These are phyloP conservation scores for Euclidia mi DNA, from an alignment of 2,888 invertebrate species.

Conservation along the genomic window DNA sequence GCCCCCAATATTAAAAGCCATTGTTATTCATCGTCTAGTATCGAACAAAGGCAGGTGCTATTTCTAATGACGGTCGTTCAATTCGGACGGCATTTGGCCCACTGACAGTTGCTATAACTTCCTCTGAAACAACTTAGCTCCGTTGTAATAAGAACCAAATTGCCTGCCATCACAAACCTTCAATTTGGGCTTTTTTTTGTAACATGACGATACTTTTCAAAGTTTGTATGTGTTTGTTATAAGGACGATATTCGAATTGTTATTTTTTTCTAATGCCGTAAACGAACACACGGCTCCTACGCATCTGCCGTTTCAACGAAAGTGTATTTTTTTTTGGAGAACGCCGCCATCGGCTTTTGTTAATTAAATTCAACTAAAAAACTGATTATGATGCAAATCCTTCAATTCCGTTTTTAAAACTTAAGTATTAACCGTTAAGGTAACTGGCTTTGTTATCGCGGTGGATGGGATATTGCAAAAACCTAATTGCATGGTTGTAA, in stretches of 20 bases:
- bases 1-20: not conserved
- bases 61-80: constrained; percentile 67
- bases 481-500: not conserved
- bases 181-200: constrained; percentile 40
- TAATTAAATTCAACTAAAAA: constrained; percentile 30
- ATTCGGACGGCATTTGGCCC: constrained; percentile 67
- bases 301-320: constrained; percentile 63
- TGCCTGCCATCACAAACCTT: constrained; percentile 11
- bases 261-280: constrained; percentile 58
- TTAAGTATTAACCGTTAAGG: no score
- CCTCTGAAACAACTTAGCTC: constrained; percentile 26
- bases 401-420: constrained; percentile 1
- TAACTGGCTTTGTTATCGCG: no score
- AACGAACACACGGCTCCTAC: constrained; percentile 58
- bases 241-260: constrained; percentile 43
- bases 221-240: constrained; percentile 41
- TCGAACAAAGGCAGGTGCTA: constrained; percentile 75
- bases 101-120: constrained; percentile 30
- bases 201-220: constrained; percentile 42
- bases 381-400: constrained; percentile 3
- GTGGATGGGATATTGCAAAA: no score
- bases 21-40: constrained; percentile 62
- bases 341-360: constrained; percentile 30
- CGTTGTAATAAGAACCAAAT: constrained; percentile 40
- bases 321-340: constrained; percentile 37